Evolutionary conservation across 2,888 invertebrate species (phyloP).

Genomic region (Microchrysa polita): DNA sequence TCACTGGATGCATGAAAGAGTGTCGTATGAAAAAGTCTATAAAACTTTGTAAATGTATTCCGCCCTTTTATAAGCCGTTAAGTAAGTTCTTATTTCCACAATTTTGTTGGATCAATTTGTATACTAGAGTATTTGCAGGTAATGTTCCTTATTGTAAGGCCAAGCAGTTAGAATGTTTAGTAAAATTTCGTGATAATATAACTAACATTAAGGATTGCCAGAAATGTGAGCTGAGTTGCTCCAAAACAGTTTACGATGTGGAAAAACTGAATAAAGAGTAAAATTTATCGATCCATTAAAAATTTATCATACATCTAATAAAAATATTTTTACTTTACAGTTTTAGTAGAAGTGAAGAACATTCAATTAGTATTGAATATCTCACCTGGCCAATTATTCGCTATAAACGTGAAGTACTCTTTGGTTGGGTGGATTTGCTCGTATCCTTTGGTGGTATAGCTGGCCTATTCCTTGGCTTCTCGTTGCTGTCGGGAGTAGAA

Average conservation of each 20-base stretch:
- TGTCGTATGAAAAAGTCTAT: conserved; percentile 75
- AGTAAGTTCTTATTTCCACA: conserved; percentile 61
- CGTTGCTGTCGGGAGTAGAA: conserved; percentile 79
- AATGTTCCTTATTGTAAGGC: conserved; percentile 70
- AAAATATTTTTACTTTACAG: conserved; percentile 50
- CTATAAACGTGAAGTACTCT: conserved; percentile 81
- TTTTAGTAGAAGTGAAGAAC: conserved; percentile 54
- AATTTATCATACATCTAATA: no score
- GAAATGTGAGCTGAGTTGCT: conserved; percentile 77
- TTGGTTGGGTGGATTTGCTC: conserved; percentile 84
- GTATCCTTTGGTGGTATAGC: conserved; percentile 69
- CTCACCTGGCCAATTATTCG: conserved; percentile 82
- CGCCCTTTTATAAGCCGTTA: conserved; percentile 74
- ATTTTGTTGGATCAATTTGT: no score
- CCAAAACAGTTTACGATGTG: conserved; percentile 79
- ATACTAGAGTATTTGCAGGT: conserved; percentile 60
- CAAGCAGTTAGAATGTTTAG: conserved; percentile 70
- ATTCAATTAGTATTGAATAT: conserved; percentile 66
- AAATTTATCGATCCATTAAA: conserved; percentile 54
- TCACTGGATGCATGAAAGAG: conserved; percentile 78
- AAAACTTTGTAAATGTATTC: conserved; percentile 75
- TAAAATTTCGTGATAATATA: conserved; percentile 67
- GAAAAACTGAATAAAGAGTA: conserved; percentile 74
- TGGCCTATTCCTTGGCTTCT: conserved; percentile 72
- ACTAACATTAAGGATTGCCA: conserved; percentile 70